Evolutionary conservation across 2,888 invertebrate species (phyloP).

Genomic region (Caprella mutica): DNA sequence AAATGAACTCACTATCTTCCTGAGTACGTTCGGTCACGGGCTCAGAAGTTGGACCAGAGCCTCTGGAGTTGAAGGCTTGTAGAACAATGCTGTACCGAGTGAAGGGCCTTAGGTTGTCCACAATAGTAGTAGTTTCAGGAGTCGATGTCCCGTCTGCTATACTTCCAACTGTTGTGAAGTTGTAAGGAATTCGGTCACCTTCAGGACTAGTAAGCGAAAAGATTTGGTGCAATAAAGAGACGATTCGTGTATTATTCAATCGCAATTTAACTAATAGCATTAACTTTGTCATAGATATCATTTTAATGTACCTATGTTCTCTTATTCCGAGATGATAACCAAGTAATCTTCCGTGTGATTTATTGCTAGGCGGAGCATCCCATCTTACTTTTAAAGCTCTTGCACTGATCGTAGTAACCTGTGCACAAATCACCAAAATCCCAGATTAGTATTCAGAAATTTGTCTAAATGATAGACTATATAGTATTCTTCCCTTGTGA

Average conservation of each 20-base stretch:
- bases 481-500: too few species aligned
- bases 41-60: conserved; percentile 27
- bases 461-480: too few species aligned
- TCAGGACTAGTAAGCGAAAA: too few species aligned
- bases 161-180: conserved; percentile 31
- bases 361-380: conserved; percentile 27
- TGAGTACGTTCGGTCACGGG: conserved; percentile 24
- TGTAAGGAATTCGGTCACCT: conserved; percentile 17
- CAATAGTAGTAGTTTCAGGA: conserved; percentile 5
- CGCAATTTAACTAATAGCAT: too few species aligned
- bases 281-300: background rate
- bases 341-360: conserved; percentile 23
- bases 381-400: conserved; percentile 29
- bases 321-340: conserved; percentile 30
- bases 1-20: conserved; percentile 34
- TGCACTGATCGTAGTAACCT: conserved; percentile 26
- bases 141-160: conserved; percentile 19
- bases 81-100: conserved; percentile 28
- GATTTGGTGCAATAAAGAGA: too few species aligned
- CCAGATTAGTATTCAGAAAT: too few species aligned
- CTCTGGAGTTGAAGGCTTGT: conserved; percentile 29
- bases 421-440: too few species aligned
- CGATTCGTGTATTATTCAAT: too few species aligned
- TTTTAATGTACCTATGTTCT: conserved; percentile 12
- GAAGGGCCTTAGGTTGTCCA: conserved; percentile 23